A percentile compares a stretch with the other conserved stretches of the same genome.
Evolutionary conservation across 2,888 invertebrate genomes (phyloP).

Genomic region (Invenusta paracnida): DNA sequence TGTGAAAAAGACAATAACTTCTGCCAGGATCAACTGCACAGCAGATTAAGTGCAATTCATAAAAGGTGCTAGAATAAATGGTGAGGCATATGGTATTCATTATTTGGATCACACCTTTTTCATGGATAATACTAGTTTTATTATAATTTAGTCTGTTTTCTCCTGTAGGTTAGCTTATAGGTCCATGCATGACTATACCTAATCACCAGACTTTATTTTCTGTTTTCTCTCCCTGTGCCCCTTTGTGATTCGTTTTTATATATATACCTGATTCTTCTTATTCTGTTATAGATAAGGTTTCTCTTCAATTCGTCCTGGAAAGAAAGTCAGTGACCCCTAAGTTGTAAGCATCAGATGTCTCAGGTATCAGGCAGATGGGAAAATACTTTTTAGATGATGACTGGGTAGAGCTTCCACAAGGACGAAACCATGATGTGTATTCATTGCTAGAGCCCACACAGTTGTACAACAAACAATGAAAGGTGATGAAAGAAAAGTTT

Average conservation of each 20-base stretch:
- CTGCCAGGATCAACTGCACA: background rate
- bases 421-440: background rate
- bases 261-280: background rate
- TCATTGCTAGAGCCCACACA: background rate
- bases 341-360: slow-evolving; percentile 22
- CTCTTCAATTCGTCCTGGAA: slow-evolving; percentile 19
- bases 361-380: slow-evolving; percentile 13
- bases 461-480: background rate
- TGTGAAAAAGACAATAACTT: background rate
- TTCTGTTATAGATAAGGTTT: slow-evolving; percentile 18
- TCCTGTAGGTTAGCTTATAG: background rate
- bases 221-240: background rate
- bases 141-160: background rate
- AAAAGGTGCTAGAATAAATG: background rate
- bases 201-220: background rate
- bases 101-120: background rate
- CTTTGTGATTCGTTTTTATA: background rate
- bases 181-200: background rate
- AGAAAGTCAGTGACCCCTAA: background rate
- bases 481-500: background rate
- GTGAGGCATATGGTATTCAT: background rate
- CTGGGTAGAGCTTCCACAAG: background rate
- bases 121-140: background rate
- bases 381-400: background rate
- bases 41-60: background rate